phyloP scores from a whole-genome alignment of 2,113 vertebrate genomes.

The Indicator maculatus region DNA sequence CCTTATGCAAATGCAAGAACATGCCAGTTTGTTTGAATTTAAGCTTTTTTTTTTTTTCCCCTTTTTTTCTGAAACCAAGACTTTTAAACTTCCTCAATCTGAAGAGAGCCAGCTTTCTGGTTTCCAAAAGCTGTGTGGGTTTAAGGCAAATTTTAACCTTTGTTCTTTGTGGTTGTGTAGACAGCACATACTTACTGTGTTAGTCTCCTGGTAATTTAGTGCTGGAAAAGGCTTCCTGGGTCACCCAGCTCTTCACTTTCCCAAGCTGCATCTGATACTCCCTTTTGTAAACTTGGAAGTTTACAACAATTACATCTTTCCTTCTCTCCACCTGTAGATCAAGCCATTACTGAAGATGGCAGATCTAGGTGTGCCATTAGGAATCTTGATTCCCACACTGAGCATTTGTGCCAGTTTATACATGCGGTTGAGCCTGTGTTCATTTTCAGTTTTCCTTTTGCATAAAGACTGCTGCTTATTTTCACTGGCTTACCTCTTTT shows the following conservation, averaged over 20 bases:
- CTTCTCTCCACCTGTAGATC: neutral
- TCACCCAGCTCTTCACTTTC: constrained; percentile 22
- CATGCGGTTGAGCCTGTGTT: neutral
- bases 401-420: neutral
- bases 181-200: constrained; percentile 9
- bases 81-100: neutral
- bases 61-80: neutral
- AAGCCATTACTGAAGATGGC: neutral
- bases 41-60: neutral
- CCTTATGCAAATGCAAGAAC: constrained; percentile 52
- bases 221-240: constrained; percentile 33
- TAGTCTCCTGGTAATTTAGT: constrained; percentile 17
- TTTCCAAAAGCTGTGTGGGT: constrained; percentile 29
- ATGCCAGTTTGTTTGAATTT: constrained; percentile 28
- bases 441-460: neutral
- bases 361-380: neutral
- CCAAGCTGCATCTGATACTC: neutral
- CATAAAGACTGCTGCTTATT: fast-evolving
- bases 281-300: neutral
- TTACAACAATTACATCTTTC: neutral
- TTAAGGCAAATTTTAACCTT: constrained; percentile 42
- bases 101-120: neutral
- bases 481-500: neutral
- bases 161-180: constrained; percentile 34
- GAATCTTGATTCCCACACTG: neutral